Evolutionary conservation across 2,888 invertebrate species (phyloP).

Genomic region (Notodonta ziczac): DNA sequence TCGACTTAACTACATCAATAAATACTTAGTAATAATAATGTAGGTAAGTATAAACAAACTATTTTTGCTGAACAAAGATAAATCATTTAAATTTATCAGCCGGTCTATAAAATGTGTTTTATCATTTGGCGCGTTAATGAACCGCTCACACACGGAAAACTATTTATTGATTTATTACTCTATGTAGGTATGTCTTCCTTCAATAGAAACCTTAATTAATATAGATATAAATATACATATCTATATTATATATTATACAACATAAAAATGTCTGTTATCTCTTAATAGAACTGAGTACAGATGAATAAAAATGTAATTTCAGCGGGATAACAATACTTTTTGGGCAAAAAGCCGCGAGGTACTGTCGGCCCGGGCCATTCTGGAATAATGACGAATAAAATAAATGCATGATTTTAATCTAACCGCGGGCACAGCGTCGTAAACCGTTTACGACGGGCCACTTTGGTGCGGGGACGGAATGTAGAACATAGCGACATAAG

Average conservation of each 20-base stretch:
- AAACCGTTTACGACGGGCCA: slow-evolving; percentile 78
- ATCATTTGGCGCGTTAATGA: no score
- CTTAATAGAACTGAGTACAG: slow-evolving; percentile 3
- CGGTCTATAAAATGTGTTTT: no score
- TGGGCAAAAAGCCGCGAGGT: slow-evolving; percentile 22
- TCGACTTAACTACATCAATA: no score
- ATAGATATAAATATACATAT: no score
- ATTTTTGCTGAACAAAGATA: no score
- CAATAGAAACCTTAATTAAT: no score
- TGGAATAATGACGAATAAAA: slow-evolving; percentile 78
- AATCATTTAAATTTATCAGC: no score
- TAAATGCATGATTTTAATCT: slow-evolving; percentile 83
- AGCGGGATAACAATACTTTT: slow-evolving; percentile 2
- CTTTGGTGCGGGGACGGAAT: slow-evolving; percentile 46
- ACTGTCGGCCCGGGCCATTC: slow-evolving; percentile 36
- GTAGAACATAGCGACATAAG: slow-evolving; percentile 22
- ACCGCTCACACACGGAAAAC: no score
- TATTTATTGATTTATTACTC: no score
- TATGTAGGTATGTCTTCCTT: no score
- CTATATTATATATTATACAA: not conserved
- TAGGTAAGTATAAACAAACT: no score
- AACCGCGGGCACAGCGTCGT: slow-evolving; percentile 70
- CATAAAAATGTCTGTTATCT: slow-evolving; percentile 1
- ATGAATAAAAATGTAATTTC: slow-evolving; percentile 3
- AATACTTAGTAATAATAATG: no score